Conservation (phyloP, 2,113 vertebrate species). For the Cathartes aura region DNA sequence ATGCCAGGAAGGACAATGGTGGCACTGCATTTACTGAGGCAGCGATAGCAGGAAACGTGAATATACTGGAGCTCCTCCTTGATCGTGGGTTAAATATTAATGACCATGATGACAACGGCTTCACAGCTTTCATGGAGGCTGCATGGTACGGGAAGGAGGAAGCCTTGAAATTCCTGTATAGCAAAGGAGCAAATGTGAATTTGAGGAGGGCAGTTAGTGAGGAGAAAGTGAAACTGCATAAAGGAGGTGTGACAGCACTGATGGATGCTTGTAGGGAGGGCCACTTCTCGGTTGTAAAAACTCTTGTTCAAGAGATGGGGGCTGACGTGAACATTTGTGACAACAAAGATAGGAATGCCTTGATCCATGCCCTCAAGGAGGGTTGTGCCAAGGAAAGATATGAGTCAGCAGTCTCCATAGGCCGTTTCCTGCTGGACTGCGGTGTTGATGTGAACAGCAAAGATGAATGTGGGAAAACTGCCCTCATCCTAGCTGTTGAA, state of each 20-base stretch:
- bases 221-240: slow-evolving; percentile 27
- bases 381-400: rapidly evolving
- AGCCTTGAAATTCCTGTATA: slow-evolving; percentile 68
- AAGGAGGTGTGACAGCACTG: slow-evolving; percentile 73
- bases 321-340: slow-evolving; percentile 65
- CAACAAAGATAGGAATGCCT: slow-evolving; percentile 70
- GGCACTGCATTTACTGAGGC: slow-evolving; percentile 74
- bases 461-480: slow-evolving; percentile 63
- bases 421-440: not conserved
- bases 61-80: slow-evolving; percentile 57
- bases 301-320: slow-evolving; percentile 66
- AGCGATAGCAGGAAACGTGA: slow-evolving; percentile 6
- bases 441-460: slow-evolving; percentile 37
- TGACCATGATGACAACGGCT: slow-evolving; percentile 56
- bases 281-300: not conserved
- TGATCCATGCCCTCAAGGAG: slow-evolving; percentile 47
- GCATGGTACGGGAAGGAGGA: not conserved
- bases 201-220: not conserved
- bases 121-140: slow-evolving; percentile 81
- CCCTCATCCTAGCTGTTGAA: slow-evolving; percentile 74
- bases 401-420: not conserved
- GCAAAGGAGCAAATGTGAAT: slow-evolving; percentile 65
- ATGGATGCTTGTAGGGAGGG: slow-evolving; percentile 66
- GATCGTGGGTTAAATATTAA: slow-evolving; percentile 5
- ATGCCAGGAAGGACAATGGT: slow-evolving; percentile 62